These are phyloP conservation scores for Ellobium chinense DNA, from an alignment of 2,888 invertebrate genomes.

Conservation along the genomic window DNA sequence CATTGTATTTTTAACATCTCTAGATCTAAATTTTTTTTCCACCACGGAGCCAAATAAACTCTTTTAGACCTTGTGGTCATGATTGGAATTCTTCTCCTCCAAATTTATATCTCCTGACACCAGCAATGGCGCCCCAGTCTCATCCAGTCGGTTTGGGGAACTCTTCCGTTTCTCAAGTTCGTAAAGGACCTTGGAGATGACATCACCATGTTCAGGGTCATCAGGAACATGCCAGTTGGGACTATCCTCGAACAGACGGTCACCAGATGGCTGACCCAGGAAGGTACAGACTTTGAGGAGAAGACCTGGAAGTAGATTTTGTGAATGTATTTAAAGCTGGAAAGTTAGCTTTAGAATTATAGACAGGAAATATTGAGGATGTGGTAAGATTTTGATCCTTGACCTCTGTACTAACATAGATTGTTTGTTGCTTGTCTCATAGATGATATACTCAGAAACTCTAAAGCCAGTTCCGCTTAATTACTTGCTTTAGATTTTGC, in stretches of 20 bases:
- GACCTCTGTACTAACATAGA: too few species aligned
- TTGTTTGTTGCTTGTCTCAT: too few species aligned
- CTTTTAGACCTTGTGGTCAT: too few species aligned
- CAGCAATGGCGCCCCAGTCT: slow-evolving; percentile 1
- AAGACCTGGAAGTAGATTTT: slow-evolving; percentile 45
- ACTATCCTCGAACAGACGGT: slow-evolving; percentile 52
- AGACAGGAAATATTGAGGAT: too few species aligned
- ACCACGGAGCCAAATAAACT: not conserved
- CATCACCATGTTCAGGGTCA: not conserved
- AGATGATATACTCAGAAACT: too few species aligned
- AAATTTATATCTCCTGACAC: not conserved
- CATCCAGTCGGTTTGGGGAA: not conserved
- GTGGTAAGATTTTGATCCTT: too few species aligned
- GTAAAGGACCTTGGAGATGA: slow-evolving; percentile 5
- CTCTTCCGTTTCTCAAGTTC: slow-evolving; percentile 29
- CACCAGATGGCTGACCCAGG: slow-evolving; percentile 40
- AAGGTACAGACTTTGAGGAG: slow-evolving; percentile 42
- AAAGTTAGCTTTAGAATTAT: too few species aligned
- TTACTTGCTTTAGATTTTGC: too few species aligned
- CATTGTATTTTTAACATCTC: too few species aligned
- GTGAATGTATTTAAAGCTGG: not conserved
- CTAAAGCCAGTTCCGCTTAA: too few species aligned
- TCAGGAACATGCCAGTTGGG: slow-evolving; percentile 50
- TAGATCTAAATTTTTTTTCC: too few species aligned
- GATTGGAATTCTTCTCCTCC: not conserved